Percentiles rank a stretch among this genome's conserved stretches.
These are phyloP conservation scores for Teleogryllus oceanicus DNA, from an alignment of 2,888 invertebrate species.

Conservation along the genomic window DNA sequence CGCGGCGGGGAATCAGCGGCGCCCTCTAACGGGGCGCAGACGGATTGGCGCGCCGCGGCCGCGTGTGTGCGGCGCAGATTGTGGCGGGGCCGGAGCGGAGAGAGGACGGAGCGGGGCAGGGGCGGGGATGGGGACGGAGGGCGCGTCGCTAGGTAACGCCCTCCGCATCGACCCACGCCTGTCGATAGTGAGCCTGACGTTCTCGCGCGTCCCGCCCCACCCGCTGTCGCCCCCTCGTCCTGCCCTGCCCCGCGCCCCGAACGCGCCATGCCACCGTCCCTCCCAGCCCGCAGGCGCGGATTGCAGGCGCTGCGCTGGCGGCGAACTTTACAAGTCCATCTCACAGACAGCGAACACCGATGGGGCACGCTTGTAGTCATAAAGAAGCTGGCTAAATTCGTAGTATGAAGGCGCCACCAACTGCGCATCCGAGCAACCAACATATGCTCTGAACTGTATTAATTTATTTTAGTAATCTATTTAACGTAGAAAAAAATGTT, in stretches of 20 bases:
- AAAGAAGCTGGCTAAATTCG: too few species aligned
- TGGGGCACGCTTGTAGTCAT: too few species aligned
- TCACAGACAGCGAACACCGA: too few species aligned
- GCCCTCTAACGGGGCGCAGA: background rate
- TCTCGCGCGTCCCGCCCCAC: background rate
- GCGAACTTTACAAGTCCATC: background rate
- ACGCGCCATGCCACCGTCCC: background rate
- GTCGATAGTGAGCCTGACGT: background rate
- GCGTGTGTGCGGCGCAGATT: background rate
- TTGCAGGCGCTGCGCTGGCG: background rate
- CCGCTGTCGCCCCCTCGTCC: background rate
- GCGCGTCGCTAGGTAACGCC: slow-evolving; percentile 7
- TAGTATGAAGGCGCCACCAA: too few species aligned
- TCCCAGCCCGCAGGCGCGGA: background rate
- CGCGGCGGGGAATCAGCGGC: background rate
- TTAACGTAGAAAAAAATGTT: too few species aligned
- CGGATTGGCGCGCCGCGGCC: background rate
- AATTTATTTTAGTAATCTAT: too few species aligned
- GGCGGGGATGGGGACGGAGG: background rate
- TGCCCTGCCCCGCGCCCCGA: background rate
- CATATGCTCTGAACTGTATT: too few species aligned
- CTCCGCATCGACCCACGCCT: background rate
- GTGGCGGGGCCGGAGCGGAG: background rate
- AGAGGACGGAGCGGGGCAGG: background rate
- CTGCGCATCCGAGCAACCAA: too few species aligned